These are phyloP conservation scores for Habroteleia sp. DNA, from an alignment of 2,888 invertebrate genomes.

Conservation along the genomic window DNA sequence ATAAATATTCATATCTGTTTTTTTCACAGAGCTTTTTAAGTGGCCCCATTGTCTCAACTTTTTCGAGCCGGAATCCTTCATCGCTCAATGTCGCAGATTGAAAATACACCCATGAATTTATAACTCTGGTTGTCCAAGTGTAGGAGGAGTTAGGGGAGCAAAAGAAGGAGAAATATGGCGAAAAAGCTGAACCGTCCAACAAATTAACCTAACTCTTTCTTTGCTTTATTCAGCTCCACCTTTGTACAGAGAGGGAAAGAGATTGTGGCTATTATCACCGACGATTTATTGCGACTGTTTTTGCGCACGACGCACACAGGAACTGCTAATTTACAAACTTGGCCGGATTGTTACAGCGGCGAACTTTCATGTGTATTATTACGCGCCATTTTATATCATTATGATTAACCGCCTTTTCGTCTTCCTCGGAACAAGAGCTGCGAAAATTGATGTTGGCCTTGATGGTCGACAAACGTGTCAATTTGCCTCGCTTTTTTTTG, in stretches of 20 bases:
- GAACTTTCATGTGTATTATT: constrained; percentile 33
- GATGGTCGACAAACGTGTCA: not conserved
- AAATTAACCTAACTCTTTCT: constrained; percentile 43
- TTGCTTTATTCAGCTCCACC: constrained; percentile 1
- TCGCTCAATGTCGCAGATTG: too few species aligned
- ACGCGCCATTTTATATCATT: constrained; percentile 40
- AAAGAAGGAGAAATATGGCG: too few species aligned
- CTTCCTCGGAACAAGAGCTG: not conserved
- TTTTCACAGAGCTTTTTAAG: too few species aligned
- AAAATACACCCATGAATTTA: constrained; percentile 23
- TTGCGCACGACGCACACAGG: constrained; percentile 60
- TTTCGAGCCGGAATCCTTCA: too few species aligned
- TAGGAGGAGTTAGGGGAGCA: constrained; percentile 8
- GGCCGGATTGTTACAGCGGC: constrained; percentile 47
- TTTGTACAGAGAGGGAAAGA: constrained; percentile 1
- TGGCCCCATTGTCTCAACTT: too few species aligned
- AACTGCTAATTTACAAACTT: constrained; percentile 72
- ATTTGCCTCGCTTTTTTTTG: too few species aligned
- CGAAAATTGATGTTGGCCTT: not conserved
- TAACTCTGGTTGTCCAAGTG: not conserved
- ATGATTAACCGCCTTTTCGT: constrained; percentile 33
- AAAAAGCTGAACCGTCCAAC: constrained; percentile 10
- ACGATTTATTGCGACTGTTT: constrained; percentile 72
- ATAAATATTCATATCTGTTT: too few species aligned
- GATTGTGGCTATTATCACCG: constrained; percentile 66